Percentiles rank a stretch among this genome's conserved stretches.
Evolutionary conservation across 2,797 vertebrate species (phyloP).

Genomic region (Oryzias dopingdopingensis): DNA sequence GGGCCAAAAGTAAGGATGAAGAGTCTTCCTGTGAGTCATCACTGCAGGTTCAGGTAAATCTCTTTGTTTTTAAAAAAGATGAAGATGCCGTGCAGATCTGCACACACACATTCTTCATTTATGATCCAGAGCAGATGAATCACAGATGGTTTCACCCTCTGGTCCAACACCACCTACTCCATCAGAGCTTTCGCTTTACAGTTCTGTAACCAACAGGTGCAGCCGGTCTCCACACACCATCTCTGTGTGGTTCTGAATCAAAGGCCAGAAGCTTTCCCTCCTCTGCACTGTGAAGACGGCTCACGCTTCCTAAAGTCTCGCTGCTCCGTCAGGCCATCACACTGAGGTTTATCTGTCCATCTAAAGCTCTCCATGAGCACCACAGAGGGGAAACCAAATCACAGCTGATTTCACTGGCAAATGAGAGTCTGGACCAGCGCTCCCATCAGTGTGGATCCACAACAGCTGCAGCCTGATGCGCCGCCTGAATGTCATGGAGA

Average conservation of each 20-base stretch:
- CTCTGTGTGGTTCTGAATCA: background rate
- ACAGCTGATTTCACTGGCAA: slow-evolving; percentile 36
- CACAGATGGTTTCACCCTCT: slow-evolving; percentile 13
- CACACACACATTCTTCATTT: slow-evolving; percentile 14
- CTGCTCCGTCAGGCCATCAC: too few relatives aligned
- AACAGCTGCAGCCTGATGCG: slow-evolving; percentile 14
- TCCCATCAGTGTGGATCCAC: slow-evolving; percentile 46
- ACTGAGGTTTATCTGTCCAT: slow-evolving; percentile 49
- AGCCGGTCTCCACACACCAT: slow-evolving; percentile 7
- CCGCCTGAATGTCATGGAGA: slow-evolving; percentile 10
- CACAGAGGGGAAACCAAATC: slow-evolving; percentile 37
- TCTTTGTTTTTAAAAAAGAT: too few relatives aligned
- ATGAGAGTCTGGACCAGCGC: background rate
- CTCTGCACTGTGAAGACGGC: background rate
- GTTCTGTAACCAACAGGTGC: slow-evolving; percentile 55
- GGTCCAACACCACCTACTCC: slow-evolving; percentile 37
- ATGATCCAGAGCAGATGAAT: slow-evolving; percentile 43
- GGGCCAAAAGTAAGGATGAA: slow-evolving; percentile 9
- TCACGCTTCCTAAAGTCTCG: too few relatives aligned
- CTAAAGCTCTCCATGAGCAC: slow-evolving; percentile 26
- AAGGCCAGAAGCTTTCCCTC: slow-evolving; percentile 3
- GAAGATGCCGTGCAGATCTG: slow-evolving; percentile 4
- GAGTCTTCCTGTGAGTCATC: slow-evolving; percentile 15
- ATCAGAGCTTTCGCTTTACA: slow-evolving; percentile 2
- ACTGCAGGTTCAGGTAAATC: slow-evolving; percentile 15